Percentiles rank a stretch among this genome's conserved stretches.
phyloP scores from a whole-genome alignment of 1,140 invertebrate genomes.

The Papilio glaucus region DNA sequence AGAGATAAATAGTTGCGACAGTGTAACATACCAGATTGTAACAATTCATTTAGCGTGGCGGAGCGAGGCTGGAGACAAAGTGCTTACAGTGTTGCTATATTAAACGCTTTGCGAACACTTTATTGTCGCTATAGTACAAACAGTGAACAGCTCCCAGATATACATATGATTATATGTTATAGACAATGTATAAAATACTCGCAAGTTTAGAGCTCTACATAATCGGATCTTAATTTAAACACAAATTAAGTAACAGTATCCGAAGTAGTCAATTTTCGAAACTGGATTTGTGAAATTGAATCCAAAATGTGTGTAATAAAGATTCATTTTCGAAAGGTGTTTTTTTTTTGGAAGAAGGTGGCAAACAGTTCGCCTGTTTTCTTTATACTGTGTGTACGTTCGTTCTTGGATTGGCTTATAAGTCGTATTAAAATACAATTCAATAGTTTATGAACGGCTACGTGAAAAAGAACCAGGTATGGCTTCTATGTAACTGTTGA shows the following conservation, averaged over 20 bases:
- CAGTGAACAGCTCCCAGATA: conserved; percentile 5
- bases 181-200: background rate
- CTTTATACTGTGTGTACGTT: too few species aligned
- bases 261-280: too few species aligned
- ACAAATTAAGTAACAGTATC: background rate
- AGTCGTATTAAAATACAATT: too few species aligned
- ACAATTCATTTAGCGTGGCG: conserved; percentile 25
- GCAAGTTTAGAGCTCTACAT: background rate
- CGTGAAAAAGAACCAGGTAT: too few species aligned
- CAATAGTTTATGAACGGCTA: too few species aligned
- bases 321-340: too few species aligned
- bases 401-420: too few species aligned
- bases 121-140: conserved; percentile 11
- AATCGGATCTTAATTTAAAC: background rate
- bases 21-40: conserved; percentile 28
- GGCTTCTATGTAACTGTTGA: too few species aligned
- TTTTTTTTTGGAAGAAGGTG: too few species aligned
- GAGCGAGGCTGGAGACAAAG: conserved; percentile 13
- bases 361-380: too few species aligned
- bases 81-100: conserved; percentile 14
- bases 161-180: conserved; percentile 10
- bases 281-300: too few species aligned
- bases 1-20: conserved; percentile 23
- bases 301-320: too few species aligned
- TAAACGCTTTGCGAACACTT: conserved; percentile 32